A percentile compares a stretch with the other conserved stretches of the same genome.
Conservation (phyloP, 2,113 vertebrate species). For the Pachycephala philippinensis region DNA sequence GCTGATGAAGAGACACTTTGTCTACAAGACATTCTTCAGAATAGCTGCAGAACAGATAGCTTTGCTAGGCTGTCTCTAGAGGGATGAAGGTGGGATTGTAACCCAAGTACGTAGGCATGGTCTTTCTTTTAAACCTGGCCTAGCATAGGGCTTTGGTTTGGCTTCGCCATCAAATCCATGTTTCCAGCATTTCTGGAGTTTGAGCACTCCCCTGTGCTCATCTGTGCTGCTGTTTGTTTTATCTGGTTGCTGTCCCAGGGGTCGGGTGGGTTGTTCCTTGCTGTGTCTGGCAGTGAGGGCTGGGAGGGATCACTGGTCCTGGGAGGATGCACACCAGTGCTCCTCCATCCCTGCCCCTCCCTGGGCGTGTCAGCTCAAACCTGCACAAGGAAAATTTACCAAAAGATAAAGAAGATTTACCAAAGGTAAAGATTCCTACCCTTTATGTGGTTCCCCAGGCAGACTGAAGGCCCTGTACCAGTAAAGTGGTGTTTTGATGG, state of each 20-base stretch:
- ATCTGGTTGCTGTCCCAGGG: neutral
- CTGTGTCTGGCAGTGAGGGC: neutral
- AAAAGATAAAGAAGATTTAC: neutral
- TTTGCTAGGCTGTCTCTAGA: neutral
- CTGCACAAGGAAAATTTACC: neutral
- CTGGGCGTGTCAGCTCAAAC: rapidly evolving
- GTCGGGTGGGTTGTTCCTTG: rapidly evolving
- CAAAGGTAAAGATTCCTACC: no score
- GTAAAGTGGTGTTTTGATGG: neutral
- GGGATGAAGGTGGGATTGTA: neutral
- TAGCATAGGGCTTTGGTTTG: neutral
- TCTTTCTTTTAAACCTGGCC: neutral
- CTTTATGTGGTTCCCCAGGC: rapidly evolving
- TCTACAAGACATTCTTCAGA: conserved; percentile 32
- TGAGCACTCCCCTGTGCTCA: neutral
- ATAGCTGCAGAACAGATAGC: neutral
- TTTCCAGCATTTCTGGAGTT: neutral
- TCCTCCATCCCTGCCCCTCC: neutral
- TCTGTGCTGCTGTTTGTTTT: neutral
- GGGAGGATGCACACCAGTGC: neutral
- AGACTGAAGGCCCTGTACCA: neutral
- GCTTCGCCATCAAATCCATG: neutral
- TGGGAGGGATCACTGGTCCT: neutral
- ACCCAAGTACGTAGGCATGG: neutral
- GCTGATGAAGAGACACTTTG: conserved; percentile 43